Evolutionary conservation across 2,888 invertebrate genomes (phyloP).

Genomic region (Alloplasta piceator): DNA sequence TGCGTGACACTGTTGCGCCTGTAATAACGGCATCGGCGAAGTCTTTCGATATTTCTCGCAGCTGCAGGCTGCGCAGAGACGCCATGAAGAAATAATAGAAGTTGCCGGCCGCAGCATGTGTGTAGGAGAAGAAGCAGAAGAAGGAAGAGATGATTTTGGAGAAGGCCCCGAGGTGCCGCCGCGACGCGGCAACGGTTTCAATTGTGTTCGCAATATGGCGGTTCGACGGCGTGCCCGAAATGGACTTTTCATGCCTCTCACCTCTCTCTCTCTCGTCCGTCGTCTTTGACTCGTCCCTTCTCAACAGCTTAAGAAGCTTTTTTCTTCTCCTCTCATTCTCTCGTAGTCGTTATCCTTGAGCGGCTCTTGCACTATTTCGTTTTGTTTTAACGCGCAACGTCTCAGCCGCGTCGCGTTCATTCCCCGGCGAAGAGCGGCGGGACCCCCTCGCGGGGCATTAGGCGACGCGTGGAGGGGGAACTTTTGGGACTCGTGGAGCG

Average conservation of each 20-base stretch:
- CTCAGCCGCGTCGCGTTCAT: constrained; percentile 64
- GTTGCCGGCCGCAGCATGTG: constrained; percentile 58
- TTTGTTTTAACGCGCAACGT: constrained; percentile 78
- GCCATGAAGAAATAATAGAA: constrained; percentile 60
- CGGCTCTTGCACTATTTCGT: constrained; percentile 78
- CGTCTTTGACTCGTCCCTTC: constrained; percentile 22
- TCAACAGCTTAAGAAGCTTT: background rate
- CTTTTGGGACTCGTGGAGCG: constrained; percentile 53
- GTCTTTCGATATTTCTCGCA: constrained; percentile 25
- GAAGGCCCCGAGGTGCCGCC: constrained; percentile 62
- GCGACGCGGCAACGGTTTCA: constrained; percentile 78
- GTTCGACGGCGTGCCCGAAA: constrained; percentile 71
- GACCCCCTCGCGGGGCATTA: too few relatives aligned
- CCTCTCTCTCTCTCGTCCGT: constrained; percentile 25
- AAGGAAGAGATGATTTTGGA: constrained; percentile 65
- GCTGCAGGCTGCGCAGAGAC: constrained; percentile 54
- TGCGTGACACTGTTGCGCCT: constrained; percentile 65
- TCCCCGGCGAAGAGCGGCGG: constrained; percentile 67
- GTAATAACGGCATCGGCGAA: constrained; percentile 49
- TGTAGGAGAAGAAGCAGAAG: constrained; percentile 32
- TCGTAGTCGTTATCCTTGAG: constrained; percentile 82
- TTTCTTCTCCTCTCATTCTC: constrained; percentile 41
- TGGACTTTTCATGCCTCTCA: constrained; percentile 40
- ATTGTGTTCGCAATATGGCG: constrained; percentile 81
- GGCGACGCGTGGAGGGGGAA: constrained; percentile 40